phyloP scores from a whole-genome alignment of 2,113 vertebrate genomes.

The Arenaria interpres region DNA sequence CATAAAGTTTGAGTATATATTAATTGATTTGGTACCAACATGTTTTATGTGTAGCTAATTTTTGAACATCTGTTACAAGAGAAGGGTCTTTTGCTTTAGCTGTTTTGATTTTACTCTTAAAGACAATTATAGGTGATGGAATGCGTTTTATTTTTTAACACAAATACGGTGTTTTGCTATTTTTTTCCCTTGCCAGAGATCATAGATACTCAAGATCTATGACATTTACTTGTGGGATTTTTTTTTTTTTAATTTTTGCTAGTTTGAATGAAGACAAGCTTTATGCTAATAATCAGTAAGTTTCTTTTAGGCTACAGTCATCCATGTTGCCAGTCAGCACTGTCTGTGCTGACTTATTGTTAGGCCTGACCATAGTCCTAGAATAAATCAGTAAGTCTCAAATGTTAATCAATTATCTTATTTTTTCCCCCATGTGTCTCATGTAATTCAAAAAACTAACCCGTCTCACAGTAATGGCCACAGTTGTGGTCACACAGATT shows the following conservation, averaged over 20 bases:
- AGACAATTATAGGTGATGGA: background rate
- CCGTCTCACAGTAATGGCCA: background rate
- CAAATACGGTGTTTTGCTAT: background rate
- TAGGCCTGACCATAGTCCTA: background rate
- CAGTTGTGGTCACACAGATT: background rate
- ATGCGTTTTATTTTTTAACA: background rate
- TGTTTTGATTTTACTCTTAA: background rate
- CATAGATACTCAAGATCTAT: background rate
- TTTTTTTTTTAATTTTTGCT: background rate
- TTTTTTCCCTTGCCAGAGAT: background rate
- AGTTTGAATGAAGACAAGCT: background rate
- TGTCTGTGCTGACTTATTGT: background rate
- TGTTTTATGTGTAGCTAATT: background rate
- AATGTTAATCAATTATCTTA: background rate
- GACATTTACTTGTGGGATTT: background rate
- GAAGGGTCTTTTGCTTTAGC: background rate
- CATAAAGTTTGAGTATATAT: background rate
- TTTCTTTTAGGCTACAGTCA: background rate
- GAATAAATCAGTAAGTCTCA: background rate
- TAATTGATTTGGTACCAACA: background rate
- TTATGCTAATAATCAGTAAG: background rate
- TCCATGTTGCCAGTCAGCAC: background rate
- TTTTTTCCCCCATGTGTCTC: background rate
- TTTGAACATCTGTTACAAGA: background rate
- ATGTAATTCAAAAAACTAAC: background rate